Evolutionary conservation across 2,888 invertebrate species (phyloP).

Genomic region (Leptothorax acervorum): DNA sequence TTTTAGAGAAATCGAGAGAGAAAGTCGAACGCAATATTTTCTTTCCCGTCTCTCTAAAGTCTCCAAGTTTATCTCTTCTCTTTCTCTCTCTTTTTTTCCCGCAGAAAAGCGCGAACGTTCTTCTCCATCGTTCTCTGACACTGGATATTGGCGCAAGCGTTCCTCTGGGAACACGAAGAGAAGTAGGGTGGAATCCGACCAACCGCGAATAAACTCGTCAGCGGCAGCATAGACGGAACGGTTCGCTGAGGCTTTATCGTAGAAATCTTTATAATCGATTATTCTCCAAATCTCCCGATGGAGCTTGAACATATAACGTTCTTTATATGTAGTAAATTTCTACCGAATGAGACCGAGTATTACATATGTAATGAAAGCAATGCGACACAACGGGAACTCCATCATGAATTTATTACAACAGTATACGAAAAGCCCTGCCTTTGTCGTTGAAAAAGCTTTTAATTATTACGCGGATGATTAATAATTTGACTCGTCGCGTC

Average conservation of each 20-base stretch:
- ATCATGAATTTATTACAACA: constrained; percentile 16
- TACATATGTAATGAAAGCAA: neutral
- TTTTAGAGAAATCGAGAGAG: neutral
- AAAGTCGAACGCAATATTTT: neutral
- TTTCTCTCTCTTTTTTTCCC: neutral
- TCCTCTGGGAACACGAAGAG: constrained; percentile 44
- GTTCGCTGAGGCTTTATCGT: constrained; percentile 15
- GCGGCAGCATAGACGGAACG: constrained; percentile 14
- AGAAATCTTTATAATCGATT: constrained; percentile 46
- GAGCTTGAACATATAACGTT: neutral
- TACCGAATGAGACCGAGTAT: neutral
- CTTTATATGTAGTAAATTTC: constrained; percentile 16
- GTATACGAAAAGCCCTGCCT: neutral
- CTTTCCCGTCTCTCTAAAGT: neutral
- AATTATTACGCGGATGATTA: constrained; percentile 38
- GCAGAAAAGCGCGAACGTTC: constrained; percentile 31
- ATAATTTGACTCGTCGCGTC: constrained; percentile 20
- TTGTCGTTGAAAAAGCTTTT: constrained; percentile 9
- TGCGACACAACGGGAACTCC: neutral
- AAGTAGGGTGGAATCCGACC: constrained; percentile 54
- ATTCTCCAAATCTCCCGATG: constrained; percentile 36
- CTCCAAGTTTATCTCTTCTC: constrained; percentile 1
- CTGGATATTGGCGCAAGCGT: constrained; percentile 56
- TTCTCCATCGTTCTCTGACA: constrained; percentile 46
- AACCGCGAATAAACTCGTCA: constrained; percentile 59